Percentiles rank a stretch among this genome's conserved stretches.
These are phyloP conservation scores for Spinus pinus DNA, from an alignment of 2,797 vertebrate genomes.

Conservation along the genomic window DNA sequence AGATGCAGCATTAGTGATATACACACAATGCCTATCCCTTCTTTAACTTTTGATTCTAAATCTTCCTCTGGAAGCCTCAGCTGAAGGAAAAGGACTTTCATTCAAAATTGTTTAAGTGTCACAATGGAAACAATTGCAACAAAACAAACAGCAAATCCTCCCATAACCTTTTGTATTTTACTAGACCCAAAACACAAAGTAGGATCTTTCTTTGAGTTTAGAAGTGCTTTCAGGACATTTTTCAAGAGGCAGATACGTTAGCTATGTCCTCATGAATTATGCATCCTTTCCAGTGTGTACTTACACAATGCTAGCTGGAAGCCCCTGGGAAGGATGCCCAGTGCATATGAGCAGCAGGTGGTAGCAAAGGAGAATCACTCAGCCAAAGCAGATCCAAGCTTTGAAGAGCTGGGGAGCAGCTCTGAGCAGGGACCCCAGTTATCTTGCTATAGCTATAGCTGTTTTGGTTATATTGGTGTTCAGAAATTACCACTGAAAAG, in stretches of 20 bases:
- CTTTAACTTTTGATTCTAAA: not conserved
- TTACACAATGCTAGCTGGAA: not conserved
- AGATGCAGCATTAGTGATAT: not conserved
- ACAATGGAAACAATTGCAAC: not conserved
- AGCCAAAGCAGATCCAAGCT: not conserved
- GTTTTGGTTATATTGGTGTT: not conserved
- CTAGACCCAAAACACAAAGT: not conserved
- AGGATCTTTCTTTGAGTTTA: not conserved
- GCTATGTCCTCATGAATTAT: not conserved
- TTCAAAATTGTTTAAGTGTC: not conserved
- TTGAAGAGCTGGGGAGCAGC: not conserved
- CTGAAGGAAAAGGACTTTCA: not conserved
- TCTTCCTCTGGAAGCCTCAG: not conserved
- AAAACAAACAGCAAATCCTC: not conserved
- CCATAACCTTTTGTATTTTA: not conserved
- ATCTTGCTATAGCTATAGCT: not conserved
- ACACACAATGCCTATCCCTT: not conserved
- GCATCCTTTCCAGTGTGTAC: not conserved
- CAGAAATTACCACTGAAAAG: not conserved
- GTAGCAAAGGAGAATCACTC: not conserved
- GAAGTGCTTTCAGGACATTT: not conserved
- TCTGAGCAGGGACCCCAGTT: not conserved
- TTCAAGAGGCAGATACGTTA: not conserved
- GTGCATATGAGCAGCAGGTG: not conserved
- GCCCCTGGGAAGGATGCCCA: not conserved